Evolutionary conservation across 2,797 vertebrate species (phyloP), one percentile per base, ranked within the genome.

Genomic region (Sebastes nivosus): DNA sequence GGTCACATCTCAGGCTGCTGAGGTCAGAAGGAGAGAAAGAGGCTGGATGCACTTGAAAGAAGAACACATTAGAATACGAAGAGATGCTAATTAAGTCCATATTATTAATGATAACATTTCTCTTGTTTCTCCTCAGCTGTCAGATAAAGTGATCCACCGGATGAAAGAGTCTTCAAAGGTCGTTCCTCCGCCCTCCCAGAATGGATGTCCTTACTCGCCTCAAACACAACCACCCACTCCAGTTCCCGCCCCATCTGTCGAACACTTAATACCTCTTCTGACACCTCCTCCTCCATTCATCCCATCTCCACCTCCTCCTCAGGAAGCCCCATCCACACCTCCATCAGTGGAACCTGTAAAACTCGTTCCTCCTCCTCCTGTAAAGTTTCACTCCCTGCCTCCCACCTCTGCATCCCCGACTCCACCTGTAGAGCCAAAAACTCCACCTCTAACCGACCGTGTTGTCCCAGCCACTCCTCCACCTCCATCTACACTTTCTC

Each of bases 111-210:
- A 46, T 46, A 46, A 46, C 0, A 46, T 38, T 55, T 57, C 4
- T 63, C 2, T 34, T n/a, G 6, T 42, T 36, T 60, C 32, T 82
- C 63, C 61, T n/a, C 92, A 99, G 98, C 91, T 99, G 3, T 98
- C 98, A 0, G 97, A 98, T 79, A 96, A 92, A 78, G 95, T 99
- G 83, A 97, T 99, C 79, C 93, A 96, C 71, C 96, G 97, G 3
- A 99, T 99, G 97, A 97, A 92, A 92, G 95, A 97, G 34, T 79
- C 96, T 10, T 75, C 96, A 0, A 75, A 92, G 24, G 4, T 64
- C 7, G 87, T 64, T 64, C 75, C 93, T 1, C 92, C 32, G 8
- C 24, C 63, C 16, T 25, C 87, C 36, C 67, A 78, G 14, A 80
- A 81, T 67, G 75, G 5, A 63, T 13, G 3, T 30, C 72, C 68